Percentiles rank a stretch among this genome's conserved stretches.
Conservation (phyloP, 2,888 invertebrate species). For the Dicroscelio sp. region DNA sequence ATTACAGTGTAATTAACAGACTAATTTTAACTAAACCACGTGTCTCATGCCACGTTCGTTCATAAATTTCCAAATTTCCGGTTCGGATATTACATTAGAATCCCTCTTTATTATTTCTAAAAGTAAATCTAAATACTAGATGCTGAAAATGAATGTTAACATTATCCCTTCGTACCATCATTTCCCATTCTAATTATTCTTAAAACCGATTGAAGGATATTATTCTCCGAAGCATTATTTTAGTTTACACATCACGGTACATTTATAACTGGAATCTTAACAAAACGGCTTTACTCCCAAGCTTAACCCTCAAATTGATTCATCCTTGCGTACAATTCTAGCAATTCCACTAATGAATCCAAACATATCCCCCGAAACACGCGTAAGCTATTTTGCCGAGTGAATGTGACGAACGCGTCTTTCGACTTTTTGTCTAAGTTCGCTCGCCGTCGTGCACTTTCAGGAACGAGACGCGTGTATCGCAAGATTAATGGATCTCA, state of each 20-base stretch:
- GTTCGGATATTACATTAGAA: too few relatives aligned
- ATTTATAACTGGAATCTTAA: slow-evolving; percentile 43
- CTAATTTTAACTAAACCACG: too few relatives aligned
- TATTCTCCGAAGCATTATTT: background rate
- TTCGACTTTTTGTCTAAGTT: slow-evolving; percentile 62
- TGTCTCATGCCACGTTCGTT: too few relatives aligned
- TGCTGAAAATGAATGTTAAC: background rate
- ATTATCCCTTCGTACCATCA: too few relatives aligned
- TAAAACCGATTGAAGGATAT: background rate
- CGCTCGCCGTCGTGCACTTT: slow-evolving; percentile 49
- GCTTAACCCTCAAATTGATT: slow-evolving; percentile 52
- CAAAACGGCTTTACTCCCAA: slow-evolving; percentile 29
- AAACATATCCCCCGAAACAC: slow-evolving; percentile 56
- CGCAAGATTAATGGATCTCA: slow-evolving; percentile 62
- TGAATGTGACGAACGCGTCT: slow-evolving; percentile 66
- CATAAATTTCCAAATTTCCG: too few relatives aligned
- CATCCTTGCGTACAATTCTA: slow-evolving; percentile 50
- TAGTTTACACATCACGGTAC: background rate
- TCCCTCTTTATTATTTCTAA: too few relatives aligned
- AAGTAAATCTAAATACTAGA: too few relatives aligned
- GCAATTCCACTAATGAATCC: slow-evolving; percentile 71
- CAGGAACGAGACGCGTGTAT: slow-evolving; percentile 59
- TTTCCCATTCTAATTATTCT: too few relatives aligned
- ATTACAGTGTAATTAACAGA: too few relatives aligned
- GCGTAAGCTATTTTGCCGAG: slow-evolving; percentile 62